Evolutionary conservation across 1,140 invertebrate species (phyloP).

Genomic region (Latrodectus geometricus): DNA sequence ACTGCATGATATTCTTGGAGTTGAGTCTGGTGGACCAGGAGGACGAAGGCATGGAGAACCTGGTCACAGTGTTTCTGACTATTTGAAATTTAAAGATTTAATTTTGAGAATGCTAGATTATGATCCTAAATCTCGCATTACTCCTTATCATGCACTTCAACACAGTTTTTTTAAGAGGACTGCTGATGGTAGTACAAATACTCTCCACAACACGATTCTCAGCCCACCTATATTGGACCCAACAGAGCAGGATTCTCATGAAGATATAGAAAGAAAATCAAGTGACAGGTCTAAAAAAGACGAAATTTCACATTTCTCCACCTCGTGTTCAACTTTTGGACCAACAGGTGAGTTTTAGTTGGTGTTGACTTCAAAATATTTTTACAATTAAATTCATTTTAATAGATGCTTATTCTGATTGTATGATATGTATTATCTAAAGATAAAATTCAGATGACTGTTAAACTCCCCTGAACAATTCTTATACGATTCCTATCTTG

Average conservation of each 20-base stretch:
- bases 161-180: slow-evolving; percentile 96
- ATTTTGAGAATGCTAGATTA: slow-evolving; percentile 97
- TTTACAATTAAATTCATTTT: too few relatives aligned
- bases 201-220: slow-evolving; percentile 76
- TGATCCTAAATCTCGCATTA: slow-evolving; percentile 96
- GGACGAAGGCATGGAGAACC: slow-evolving; percentile 89
- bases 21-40: slow-evolving; percentile 94
- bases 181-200: slow-evolving; percentile 93
- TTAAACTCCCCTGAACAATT: too few relatives aligned
- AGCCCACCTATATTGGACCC: slow-evolving; percentile 73
- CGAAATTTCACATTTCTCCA: slow-evolving; percentile 33
- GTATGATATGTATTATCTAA: too few relatives aligned
- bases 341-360: slow-evolving; percentile 31
- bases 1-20: slow-evolving; percentile 74
- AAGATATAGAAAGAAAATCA: slow-evolving; percentile 24
- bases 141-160: slow-evolving; percentile 96
- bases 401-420: too few relatives aligned
- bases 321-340: slow-evolving; percentile 52
- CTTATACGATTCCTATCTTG: too few relatives aligned
- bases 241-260: slow-evolving; percentile 28
- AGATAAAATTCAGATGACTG: too few relatives aligned
- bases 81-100: slow-evolving; percentile 99
- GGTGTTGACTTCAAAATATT: too few relatives aligned
- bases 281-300: slow-evolving; percentile 42
- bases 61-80: slow-evolving; percentile 95